Conservation (phyloP, 2,113 vertebrate species). For the Oenanthe melanoleuca region DNA sequence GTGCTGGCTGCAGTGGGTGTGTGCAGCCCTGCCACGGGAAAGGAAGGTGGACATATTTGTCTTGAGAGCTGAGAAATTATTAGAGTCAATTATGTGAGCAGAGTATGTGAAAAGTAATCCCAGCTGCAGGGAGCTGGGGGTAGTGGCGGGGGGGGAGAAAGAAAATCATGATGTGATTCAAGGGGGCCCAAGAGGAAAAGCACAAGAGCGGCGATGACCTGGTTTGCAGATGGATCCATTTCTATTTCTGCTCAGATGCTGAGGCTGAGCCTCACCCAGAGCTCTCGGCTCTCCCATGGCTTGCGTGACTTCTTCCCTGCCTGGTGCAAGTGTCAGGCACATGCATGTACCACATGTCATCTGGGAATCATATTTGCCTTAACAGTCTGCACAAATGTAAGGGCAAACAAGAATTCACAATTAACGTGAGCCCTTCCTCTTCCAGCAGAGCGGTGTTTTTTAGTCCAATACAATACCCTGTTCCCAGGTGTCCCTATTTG, state of each 20-base stretch:
- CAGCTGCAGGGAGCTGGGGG: constrained; percentile 32
- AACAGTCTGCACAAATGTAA: not conserved
- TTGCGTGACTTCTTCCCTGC: constrained; percentile 22
- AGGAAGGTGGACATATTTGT: not conserved
- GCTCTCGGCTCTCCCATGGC: not conserved
- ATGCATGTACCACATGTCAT: not conserved
- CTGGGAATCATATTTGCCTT: not conserved
- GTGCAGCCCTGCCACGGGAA: not conserved
- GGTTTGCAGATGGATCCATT: constrained; percentile 56
- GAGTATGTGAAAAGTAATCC: constrained; percentile 34
- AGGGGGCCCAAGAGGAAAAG: constrained; percentile 50
- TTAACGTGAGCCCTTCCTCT: not conserved
- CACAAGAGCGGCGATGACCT: constrained; percentile 35
- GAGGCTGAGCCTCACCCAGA: not conserved
- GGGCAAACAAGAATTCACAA: not conserved
- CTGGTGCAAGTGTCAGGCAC: constrained; percentile 19
- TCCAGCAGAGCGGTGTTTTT: not conserved
- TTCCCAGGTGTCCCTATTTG: not conserved
- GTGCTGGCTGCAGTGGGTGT: not conserved
- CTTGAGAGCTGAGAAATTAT: not conserved
- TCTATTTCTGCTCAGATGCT: constrained; percentile 35
- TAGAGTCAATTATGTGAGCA: constrained; percentile 52
- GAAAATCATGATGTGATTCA: constrained; percentile 43
- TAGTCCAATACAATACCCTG: not conserved
- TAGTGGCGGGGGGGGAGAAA: not conserved